Evolutionary conservation across 2,113 vertebrate genomes (phyloP), one percentile per base, ranked within the genome.

Genomic region (Vicugna pacos): DNA sequence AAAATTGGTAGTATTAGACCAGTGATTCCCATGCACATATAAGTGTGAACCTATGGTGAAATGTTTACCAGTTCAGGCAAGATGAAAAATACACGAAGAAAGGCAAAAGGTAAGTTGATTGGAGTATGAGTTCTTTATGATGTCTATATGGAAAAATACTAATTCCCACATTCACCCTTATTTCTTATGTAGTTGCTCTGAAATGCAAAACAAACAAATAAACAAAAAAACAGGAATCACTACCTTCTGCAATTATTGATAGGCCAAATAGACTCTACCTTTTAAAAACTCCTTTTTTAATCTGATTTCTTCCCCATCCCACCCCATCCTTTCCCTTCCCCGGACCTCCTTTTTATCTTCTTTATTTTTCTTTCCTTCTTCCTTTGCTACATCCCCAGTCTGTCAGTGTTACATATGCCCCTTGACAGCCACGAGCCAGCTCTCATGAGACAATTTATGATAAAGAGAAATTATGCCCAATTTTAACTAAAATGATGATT

Each of bases 401-500:
- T 48, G 3, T 64, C 35, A 20, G 15, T 46, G 24, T 56, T 20
- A 52, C 22, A 6, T 14, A 17, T 11, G 19, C 35, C 14, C 13
- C 50, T 0, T 28, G 26, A 35, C 16, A 30, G 73, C 35, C 32
- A 60, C 2, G 6, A 60, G 8, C n/a, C 76, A 69, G 22, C 48
- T 67, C 65, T 95, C 48, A 50, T 7, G 30, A 87, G 8, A 60
- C n/a, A 58, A 80, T 69, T 70, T 35, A 38, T 56, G 50, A 91
- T 75, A 73, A 85, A 88, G 69, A 69, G 26, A 50, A 16, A 75
- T 46, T 79, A 32, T 38, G 58, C 60, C 70, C 62, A 76, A 22
- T 83, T 67, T 76, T 52, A 94, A 86, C 38, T 11, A 75, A 93
- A 83, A 94, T 64, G 69, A 62, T 92, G 50, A 93, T 92, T 85